A percentile compares a stretch with the other conserved stretches of the same genome.
These are phyloP conservation scores for Galerucella pusilla DNA, from an alignment of 2,888 invertebrate genomes.

Conservation along the genomic window DNA sequence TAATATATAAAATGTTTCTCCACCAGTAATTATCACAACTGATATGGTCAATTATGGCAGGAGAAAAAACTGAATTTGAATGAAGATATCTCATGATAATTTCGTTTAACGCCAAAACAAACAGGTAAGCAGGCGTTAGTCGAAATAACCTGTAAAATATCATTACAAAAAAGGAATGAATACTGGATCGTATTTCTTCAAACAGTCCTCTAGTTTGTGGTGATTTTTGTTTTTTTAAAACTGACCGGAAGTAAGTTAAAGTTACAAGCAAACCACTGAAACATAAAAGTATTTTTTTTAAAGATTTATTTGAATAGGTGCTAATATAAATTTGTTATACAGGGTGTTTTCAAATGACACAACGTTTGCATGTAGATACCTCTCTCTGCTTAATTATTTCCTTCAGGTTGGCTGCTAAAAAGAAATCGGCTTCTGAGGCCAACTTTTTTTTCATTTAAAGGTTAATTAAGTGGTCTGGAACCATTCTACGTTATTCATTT, in stretches of 20 bases:
- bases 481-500: too few species aligned
- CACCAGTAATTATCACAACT: slow-evolving; percentile 86
- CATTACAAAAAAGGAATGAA: slow-evolving; percentile 65
- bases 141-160: slow-evolving; percentile 76
- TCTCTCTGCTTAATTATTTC: too few species aligned
- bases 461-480: too few species aligned
- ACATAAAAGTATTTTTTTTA: slow-evolving; percentile 48
- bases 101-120: slow-evolving; percentile 81
- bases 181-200: slow-evolving; percentile 65
- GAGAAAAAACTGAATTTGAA: slow-evolving; percentile 76
- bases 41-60: slow-evolving; percentile 75
- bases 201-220: slow-evolving; percentile 56
- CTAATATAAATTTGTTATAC: too few species aligned
- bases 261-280: slow-evolving; percentile 79
- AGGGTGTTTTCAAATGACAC: too few species aligned
- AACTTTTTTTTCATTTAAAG: too few species aligned
- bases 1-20: slow-evolving; percentile 85
- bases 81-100: slow-evolving; percentile 78
- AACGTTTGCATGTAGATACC: too few species aligned
- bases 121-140: slow-evolving; percentile 84
- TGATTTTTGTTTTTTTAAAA: slow-evolving; percentile 67
- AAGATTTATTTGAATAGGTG: not conserved
- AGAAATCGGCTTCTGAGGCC: too few species aligned
- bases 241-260: slow-evolving; percentile 75
- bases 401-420: too few species aligned